These are phyloP conservation scores for Lasioglossum calceatum DNA, from an alignment of 2,888 invertebrate species.

Conservation along the genomic window DNA sequence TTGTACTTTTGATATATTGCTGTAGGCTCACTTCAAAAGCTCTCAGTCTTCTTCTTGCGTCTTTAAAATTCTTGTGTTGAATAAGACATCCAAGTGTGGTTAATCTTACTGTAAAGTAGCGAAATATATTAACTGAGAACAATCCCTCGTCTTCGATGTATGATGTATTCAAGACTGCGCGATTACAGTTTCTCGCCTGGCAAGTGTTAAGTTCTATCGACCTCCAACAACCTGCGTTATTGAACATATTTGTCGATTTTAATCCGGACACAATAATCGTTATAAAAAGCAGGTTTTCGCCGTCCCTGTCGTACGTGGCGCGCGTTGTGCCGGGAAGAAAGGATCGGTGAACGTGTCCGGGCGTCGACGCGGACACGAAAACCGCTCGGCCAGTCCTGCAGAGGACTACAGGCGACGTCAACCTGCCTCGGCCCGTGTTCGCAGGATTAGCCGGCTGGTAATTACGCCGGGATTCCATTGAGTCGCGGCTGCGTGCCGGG, in stretches of 20 bases:
- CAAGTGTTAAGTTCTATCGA: background rate
- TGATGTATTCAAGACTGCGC: no score
- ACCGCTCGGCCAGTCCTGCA: background rate
- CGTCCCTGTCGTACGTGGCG: background rate
- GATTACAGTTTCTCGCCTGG: background rate
- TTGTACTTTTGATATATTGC: background rate
- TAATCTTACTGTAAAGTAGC: background rate
- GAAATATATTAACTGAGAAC: background rate
- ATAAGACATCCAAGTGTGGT: background rate
- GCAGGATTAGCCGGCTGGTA: slow-evolving; percentile 35
- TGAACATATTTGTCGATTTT: background rate
- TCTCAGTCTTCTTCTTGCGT: no score
- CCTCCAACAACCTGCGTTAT: background rate
- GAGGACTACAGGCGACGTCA: slow-evolving; percentile 5
- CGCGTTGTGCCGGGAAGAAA: background rate
- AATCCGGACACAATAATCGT: background rate
- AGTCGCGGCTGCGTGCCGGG: slow-evolving; percentile 61
- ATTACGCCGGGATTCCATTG: slow-evolving; percentile 24
- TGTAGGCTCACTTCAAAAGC: background rate
- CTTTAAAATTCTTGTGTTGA: no score
- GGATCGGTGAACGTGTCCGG: background rate
- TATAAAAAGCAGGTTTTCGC: background rate
- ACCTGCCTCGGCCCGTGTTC: background rate
- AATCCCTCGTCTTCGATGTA: no score
- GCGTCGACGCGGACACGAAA: background rate